Conservation (phyloP, 2,797 vertebrate genomes). For the Oryzias sinensis region DNA sequence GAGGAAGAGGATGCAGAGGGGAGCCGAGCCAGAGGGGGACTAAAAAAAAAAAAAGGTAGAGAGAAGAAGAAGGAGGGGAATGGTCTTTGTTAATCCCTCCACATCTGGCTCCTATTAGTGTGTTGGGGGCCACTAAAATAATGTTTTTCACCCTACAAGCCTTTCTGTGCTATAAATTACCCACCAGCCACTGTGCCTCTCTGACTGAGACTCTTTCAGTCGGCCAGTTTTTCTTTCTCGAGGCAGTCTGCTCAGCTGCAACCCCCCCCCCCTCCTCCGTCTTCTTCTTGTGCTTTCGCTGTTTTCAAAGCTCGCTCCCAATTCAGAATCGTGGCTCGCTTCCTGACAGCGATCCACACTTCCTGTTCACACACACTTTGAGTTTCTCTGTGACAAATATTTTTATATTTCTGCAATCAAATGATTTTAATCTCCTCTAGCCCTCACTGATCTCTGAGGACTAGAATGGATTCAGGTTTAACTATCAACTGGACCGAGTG, state of each 20-base stretch:
- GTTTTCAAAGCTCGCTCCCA: conserved; percentile 54
- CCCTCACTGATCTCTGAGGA: too few species aligned
- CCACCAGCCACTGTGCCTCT: conserved; percentile 81
- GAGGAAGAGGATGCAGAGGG: conserved; percentile 59
- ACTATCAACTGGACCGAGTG: too few species aligned
- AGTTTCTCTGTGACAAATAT: background rate
- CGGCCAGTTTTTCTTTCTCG: conserved; percentile 66
- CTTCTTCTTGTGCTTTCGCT: conserved; percentile 45
- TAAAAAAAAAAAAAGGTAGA: conserved; percentile 40
- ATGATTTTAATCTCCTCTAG: too few species aligned
- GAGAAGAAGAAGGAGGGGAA: conserved; percentile 46
- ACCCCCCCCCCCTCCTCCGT: conserved; percentile 16
- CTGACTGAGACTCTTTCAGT: conserved; percentile 69
- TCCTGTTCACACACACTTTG: conserved; percentile 31
- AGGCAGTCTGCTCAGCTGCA: conserved; percentile 29
- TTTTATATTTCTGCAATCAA: conserved; percentile 1
- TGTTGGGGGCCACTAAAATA: conserved; percentile 83
- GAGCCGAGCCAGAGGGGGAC: conserved; percentile 32
- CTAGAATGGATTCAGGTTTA: too few species aligned
- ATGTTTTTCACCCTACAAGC: conserved; percentile 87
- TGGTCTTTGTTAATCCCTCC: conserved; percentile 78
- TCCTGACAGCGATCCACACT: conserved; percentile 44
- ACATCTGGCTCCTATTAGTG: conserved; percentile 85
- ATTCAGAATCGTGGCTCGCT: conserved; percentile 30
- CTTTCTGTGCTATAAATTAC: conserved; percentile 85